These are phyloP conservation scores for Melolontha melolontha DNA, from an alignment of 2,888 invertebrate species.

Conservation along the genomic window DNA sequence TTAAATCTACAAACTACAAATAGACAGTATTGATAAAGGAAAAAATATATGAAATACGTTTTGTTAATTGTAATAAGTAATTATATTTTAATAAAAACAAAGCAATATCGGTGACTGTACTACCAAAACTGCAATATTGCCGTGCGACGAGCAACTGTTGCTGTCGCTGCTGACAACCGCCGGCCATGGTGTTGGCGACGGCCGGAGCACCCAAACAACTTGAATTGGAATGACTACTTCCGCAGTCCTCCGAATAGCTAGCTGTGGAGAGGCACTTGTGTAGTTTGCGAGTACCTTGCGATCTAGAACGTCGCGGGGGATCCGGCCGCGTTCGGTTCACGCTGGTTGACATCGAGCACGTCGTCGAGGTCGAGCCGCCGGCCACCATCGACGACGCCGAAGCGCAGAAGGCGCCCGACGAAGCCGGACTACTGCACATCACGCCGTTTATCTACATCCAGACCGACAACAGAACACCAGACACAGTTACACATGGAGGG, in stretches of 20 bases:
- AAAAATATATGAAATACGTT: no score
- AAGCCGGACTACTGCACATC: slow-evolving; percentile 67
- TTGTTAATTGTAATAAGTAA: slow-evolving; percentile 1
- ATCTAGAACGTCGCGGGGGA: slow-evolving; percentile 86
- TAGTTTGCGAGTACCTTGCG: slow-evolving; percentile 95
- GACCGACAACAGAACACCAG: slow-evolving; percentile 35
- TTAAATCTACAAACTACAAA: neutral
- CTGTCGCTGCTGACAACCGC: slow-evolving; percentile 67
- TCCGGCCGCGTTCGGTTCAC: slow-evolving; percentile 67
- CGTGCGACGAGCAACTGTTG: slow-evolving; percentile 83
- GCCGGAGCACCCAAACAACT: slow-evolving; percentile 56
- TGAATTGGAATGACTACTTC: slow-evolving; percentile 56
- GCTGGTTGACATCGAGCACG: slow-evolving; percentile 54
- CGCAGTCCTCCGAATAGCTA: slow-evolving; percentile 81
- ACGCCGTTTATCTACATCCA: slow-evolving; percentile 80
- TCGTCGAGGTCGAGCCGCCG: slow-evolving; percentile 48
- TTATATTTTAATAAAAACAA: slow-evolving; percentile 18
- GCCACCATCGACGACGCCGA: slow-evolving; percentile 49
- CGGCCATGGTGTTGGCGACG: slow-evolving; percentile 63
- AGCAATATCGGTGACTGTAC: slow-evolving; percentile 77
- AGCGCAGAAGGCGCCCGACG: slow-evolving; percentile 50
- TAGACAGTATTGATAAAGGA: neutral
- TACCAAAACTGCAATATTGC: slow-evolving; percentile 96
- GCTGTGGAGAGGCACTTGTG: slow-evolving; percentile 92
- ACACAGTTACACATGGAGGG: slow-evolving; percentile 25